These are phyloP conservation scores for Perca schrenkii DNA, from an alignment of 2,113 vertebrate genomes.

Conservation along the genomic window DNA sequence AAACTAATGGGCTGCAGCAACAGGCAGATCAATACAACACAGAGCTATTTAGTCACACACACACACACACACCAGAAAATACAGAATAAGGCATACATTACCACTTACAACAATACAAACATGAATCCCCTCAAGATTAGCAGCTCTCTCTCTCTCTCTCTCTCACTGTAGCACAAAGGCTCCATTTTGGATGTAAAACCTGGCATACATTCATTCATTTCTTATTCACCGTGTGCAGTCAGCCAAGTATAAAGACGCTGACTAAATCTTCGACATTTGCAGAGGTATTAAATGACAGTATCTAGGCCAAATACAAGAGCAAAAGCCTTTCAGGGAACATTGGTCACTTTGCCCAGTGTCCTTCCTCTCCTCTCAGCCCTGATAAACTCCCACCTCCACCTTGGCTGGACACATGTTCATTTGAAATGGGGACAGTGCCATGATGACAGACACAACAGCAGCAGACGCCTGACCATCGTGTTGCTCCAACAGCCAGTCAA, in stretches of 20 bases:
- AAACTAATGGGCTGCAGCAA: conserved; percentile 36
- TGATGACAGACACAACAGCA: conserved; percentile 51
- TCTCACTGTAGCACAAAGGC: conserved; percentile 38
- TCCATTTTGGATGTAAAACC: conserved; percentile 37
- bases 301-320: conserved; percentile 29
- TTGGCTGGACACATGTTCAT: conserved; percentile 57
- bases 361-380: conserved; percentile 13
- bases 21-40: conserved; percentile 46
- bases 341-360: conserved; percentile 24
- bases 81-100: conserved; percentile 38
- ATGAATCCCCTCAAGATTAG: conserved; percentile 31
- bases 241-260: conserved; percentile 33
- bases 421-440: conserved; percentile 40
- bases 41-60: conserved; percentile 20
- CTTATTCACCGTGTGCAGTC: conserved; percentile 27
- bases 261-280: conserved; percentile 23
- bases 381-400: conserved; percentile 55
- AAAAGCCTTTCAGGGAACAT: conserved; percentile 28
- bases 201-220: conserved; percentile 36
- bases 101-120: conserved; percentile 29
- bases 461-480: conserved; percentile 59
- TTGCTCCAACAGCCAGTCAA: conserved; percentile 44
- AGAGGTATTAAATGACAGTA: conserved; percentile 25
- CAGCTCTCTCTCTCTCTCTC: neutral
- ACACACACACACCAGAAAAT: conserved; percentile 30